Evolutionary conservation across 2,888 invertebrate genomes (phyloP).

Genomic region (Leucania comma): DNA sequence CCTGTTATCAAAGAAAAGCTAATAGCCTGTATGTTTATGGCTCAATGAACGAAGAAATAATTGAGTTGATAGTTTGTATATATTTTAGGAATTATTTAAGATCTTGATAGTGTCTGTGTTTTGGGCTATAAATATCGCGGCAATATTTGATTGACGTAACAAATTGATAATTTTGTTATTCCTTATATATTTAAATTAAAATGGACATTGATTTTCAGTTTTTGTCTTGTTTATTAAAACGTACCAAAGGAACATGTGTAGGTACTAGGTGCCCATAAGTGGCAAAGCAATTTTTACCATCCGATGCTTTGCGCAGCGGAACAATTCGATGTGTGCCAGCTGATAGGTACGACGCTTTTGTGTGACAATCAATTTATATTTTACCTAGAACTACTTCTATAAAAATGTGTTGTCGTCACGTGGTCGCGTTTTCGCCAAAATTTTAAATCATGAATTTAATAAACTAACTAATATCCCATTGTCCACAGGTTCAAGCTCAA

Average conservation of each 20-base stretch:
- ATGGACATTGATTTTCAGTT: no score
- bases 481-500: constrained; percentile 79
- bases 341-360: background rate
- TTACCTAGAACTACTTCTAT: background rate
- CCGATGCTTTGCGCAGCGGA: background rate
- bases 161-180: no score
- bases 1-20: constrained; percentile 56
- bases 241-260: background rate
- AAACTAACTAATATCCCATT: constrained; percentile 52
- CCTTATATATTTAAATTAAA: no score
- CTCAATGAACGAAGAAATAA: constrained; percentile 29
- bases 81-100: background rate
- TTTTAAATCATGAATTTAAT: background rate
- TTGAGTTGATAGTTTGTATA: constrained; percentile 8
- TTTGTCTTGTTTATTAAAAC: no score
- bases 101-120: background rate
- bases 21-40: constrained; percentile 35
- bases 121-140: no score
- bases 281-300: background rate
- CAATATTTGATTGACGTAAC: no score
- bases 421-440: background rate
- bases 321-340: background rate
- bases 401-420: background rate
- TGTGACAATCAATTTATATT: no score
- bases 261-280: background rate